Evolutionary conservation across 2,113 vertebrate genomes (phyloP).

Genomic region (Chionis minor): DNA sequence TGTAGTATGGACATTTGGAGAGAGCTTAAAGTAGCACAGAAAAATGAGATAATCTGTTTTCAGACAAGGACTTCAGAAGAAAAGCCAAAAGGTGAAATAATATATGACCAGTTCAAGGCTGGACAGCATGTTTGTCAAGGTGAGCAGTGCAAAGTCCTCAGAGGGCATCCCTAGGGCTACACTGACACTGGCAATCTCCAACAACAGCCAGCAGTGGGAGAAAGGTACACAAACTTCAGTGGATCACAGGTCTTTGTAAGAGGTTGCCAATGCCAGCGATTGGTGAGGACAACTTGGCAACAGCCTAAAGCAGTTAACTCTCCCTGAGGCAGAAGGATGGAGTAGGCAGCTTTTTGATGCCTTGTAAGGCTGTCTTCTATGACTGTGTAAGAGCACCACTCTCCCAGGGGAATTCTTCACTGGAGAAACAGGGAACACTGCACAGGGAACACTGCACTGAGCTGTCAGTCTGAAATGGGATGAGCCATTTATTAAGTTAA

Average conservation of each 20-base stretch:
- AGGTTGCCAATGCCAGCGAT: neutral
- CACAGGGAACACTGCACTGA: neutral
- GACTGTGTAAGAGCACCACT: neutral
- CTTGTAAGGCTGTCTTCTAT: neutral
- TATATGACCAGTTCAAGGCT: neutral
- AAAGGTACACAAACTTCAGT: neutral
- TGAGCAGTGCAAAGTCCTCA: neutral
- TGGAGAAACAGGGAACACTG: neutral
- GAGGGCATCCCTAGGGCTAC: neutral
- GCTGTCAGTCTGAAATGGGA: neutral
- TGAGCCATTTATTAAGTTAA: neutral
- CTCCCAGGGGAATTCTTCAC: neutral
- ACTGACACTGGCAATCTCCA: neutral
- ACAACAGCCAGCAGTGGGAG: neutral
- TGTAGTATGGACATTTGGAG: neutral
- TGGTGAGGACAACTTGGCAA: neutral
- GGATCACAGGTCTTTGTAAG: neutral
- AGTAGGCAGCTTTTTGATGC: neutral
- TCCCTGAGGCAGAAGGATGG: neutral
- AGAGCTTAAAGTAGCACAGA: neutral
- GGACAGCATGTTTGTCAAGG: neutral
- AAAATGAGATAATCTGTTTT: neutral
- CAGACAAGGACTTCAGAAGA: neutral
- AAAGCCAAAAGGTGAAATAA: neutral
- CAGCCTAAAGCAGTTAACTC: neutral